A percentile compares a stretch with the other conserved stretches of the same genome.
Conservation (phyloP, 64 coral and sea anemone genomes). For the Montipora capricornis region DNA sequence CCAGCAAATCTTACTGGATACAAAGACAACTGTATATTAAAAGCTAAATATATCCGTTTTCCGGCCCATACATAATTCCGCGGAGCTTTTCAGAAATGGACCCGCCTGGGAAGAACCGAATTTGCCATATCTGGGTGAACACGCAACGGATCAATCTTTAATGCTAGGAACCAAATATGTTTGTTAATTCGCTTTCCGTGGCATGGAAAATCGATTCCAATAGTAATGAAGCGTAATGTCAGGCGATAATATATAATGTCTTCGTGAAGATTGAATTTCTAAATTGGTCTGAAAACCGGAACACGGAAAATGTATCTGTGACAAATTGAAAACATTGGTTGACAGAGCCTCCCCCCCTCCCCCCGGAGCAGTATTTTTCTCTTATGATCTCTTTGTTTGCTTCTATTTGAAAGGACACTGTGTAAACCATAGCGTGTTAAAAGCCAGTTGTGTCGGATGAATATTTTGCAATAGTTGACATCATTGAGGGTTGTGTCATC, state of each 20-base stretch:
- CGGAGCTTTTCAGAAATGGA: not conserved
- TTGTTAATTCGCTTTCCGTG: not conserved
- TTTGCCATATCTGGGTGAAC: not conserved
- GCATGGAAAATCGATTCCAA: not conserved
- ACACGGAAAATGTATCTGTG: not conserved
- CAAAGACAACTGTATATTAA: not conserved
- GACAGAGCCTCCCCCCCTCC: not conserved
- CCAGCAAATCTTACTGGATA: not conserved
- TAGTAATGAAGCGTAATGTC: too few species aligned
- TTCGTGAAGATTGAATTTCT: too few species aligned
- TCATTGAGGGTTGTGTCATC: not conserved
- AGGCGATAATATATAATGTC: too few species aligned
- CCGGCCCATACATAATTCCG: not conserved
- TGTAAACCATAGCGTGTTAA: slow-evolving; percentile 16
- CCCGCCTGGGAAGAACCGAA: too few species aligned
- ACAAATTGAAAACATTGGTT: not conserved
- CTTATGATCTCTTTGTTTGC: slow-evolving; percentile 6
- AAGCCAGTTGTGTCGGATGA: not conserved
- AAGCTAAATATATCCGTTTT: not conserved
- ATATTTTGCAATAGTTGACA: not conserved
- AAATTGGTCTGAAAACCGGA: not conserved
- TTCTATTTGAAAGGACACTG: slow-evolving; percentile 23
- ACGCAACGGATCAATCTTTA: not conserved
- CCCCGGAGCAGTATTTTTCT: not conserved
- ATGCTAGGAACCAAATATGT: not conserved